These are phyloP conservation scores for Aptenodytes forsteri DNA, from an alignment of 2,113 vertebrate species.

Conservation along the genomic window DNA sequence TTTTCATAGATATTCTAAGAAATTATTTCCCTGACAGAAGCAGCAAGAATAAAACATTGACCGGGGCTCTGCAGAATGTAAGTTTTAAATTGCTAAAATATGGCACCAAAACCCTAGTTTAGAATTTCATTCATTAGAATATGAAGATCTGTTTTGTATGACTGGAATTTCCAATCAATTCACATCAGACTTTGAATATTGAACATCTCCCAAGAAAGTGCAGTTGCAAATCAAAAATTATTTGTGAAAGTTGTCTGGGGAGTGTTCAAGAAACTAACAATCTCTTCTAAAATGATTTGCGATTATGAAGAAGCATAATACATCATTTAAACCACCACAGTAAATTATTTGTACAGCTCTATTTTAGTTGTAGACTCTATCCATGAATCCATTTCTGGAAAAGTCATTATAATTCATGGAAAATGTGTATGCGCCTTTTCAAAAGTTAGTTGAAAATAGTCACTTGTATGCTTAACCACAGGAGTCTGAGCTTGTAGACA, in stretches of 20 bases:
- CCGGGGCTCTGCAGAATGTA: background rate
- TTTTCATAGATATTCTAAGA: background rate
- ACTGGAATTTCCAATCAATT: background rate
- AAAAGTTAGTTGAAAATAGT: background rate
- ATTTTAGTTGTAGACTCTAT: background rate
- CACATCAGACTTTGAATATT: background rate
- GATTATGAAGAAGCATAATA: background rate
- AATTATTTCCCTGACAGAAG: background rate
- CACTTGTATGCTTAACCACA: background rate
- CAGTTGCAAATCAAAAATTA: background rate
- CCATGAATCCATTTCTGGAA: background rate
- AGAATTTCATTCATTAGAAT: background rate
- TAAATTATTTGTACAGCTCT: background rate
- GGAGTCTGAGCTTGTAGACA: background rate
- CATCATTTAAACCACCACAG: background rate
- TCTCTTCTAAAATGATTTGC: background rate
- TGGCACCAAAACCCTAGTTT: background rate
- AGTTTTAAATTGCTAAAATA: background rate
- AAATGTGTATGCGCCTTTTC: background rate
- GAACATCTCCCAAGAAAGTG: background rate
- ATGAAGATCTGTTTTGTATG: background rate
- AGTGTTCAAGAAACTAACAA: background rate
- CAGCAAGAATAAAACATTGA: background rate
- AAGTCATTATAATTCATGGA: background rate
- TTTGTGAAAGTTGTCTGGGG: background rate